Evolutionary conservation across 2,113 vertebrate species (phyloP), one percentile per base, ranked within the genome.

Genomic region (Ondatra zibethicus): DNA sequence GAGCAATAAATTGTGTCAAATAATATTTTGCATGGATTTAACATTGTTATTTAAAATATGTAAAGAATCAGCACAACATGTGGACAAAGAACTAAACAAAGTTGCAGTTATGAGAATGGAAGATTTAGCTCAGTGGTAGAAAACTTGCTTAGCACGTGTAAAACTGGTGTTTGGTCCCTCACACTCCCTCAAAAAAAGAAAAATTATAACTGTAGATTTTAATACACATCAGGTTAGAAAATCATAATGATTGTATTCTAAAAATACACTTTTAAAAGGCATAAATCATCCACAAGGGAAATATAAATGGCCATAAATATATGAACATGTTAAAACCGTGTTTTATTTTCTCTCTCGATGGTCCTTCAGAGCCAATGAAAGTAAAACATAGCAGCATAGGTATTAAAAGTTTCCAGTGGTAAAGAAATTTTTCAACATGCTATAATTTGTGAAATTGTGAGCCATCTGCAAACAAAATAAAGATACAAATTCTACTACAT

Each of bases 311-410:
- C 72, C 50, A 1, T 66, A 93, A 63, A 3, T 78, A 68, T 23
- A 42, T 52, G 25, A 94, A 86, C 21, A 75, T 66, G 29, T 25
- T 73, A 75, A 72, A 96, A 63, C 14, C 36, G 50, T 31, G 19
- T 29, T 87, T 89, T 50, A 72, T 93, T 33, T 16, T 90, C 68
- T 93, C 87, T 88, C 36, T 93, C 14, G 4, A 31, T 72, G 76
- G 13, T 96, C 31, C 70, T 94, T 95, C 36, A 90, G 73, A 84
- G 78, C 25, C 63, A 96, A 65, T 84, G 16, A 77, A 76, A 89
- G 65, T 72, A 89, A 92, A 92, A 81, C 7, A 25, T 73, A 94
- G 17, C n/a, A 63, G 13, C 33, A 17, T 31, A 27, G 12, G 5
- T 31, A 31, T 63, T 63, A 63, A 84, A 84, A 61, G 42, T 47